These are phyloP conservation scores for Erebia aethiops DNA, from an alignment of 2,888 invertebrate genomes.

Conservation along the genomic window DNA sequence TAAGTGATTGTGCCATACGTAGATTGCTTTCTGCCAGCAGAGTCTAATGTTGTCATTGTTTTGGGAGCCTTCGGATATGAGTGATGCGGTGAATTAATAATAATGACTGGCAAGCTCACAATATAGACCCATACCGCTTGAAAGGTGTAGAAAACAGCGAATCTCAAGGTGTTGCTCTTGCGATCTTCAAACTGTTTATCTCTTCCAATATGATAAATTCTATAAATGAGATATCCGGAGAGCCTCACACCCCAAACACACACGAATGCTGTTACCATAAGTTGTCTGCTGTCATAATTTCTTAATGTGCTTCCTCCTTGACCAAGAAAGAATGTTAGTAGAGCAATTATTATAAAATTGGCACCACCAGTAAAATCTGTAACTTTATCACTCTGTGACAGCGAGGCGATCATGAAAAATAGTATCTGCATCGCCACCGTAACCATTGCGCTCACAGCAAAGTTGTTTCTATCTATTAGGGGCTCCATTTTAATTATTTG, in stretches of 20 bases:
- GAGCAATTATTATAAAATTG: slow-evolving; percentile 94
- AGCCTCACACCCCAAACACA: slow-evolving; percentile 94
- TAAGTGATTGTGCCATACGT: slow-evolving; percentile 67
- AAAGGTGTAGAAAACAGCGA: slow-evolving; percentile 97
- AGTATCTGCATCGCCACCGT: slow-evolving; percentile 92
- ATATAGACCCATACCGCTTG: slow-evolving; percentile 96
- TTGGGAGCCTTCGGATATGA: slow-evolving; percentile 88
- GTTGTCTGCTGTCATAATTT: slow-evolving; percentile 93
- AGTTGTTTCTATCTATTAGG: slow-evolving; percentile 91
- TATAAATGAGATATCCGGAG: slow-evolving; percentile 94
- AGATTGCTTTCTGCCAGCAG: slow-evolving; percentile 86
- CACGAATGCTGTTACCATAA: slow-evolving; percentile 95
- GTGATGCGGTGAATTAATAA: slow-evolving; percentile 93
- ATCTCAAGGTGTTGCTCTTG: slow-evolving; percentile 91
- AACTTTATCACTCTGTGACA: slow-evolving; percentile 94
- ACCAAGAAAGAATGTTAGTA: slow-evolving; percentile 93
- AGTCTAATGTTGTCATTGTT: slow-evolving; percentile 94
- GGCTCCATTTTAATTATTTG: slow-evolving; percentile 84
- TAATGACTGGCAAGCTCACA: slow-evolving; percentile 95
- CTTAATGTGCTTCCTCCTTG: slow-evolving; percentile 87
- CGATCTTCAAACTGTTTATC: slow-evolving; percentile 96
- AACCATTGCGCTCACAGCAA: slow-evolving; percentile 93
- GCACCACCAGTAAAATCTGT: slow-evolving; percentile 97
- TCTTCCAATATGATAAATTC: slow-evolving; percentile 94
- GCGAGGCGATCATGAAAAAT: slow-evolving; percentile 93